phyloP scores from a whole-genome alignment of 2,113 vertebrate genomes.

The Rhea americana region DNA sequence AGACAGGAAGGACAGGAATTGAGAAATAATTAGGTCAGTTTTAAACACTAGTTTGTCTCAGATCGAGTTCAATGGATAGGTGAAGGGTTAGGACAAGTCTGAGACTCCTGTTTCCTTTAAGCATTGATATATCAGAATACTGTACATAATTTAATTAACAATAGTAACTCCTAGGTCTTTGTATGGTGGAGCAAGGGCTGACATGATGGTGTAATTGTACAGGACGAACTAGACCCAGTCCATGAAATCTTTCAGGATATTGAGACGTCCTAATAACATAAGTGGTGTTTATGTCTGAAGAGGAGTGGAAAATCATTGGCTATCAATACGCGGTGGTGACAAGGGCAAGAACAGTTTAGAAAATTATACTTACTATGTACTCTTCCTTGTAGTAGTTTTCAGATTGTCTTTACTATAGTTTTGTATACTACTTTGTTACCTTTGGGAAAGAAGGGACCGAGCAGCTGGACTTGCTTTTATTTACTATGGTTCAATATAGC shows the following conservation, averaged over 20 bases:
- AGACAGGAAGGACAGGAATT: constrained; percentile 19
- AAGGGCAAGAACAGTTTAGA: neutral
- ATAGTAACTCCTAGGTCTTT: neutral
- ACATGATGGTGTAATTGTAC: neutral
- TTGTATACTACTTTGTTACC: neutral
- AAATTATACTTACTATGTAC: neutral
- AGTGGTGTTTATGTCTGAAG: neutral
- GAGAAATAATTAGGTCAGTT: constrained; percentile 35
- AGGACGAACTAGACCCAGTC: neutral
- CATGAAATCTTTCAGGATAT: neutral
- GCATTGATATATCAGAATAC: neutral
- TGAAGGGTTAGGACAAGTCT: neutral
- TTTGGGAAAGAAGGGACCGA: neutral
- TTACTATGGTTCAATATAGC: neutral
- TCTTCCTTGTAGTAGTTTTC: neutral
- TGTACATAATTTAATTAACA: neutral
- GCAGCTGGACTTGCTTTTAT: neutral
- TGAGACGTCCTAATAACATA: neutral
- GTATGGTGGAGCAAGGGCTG: neutral
- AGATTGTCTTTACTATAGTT: neutral
- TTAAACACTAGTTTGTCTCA: neutral
- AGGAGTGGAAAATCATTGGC: neutral
- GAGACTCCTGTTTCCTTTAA: neutral
- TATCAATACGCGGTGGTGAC: neutral
- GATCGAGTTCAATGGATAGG: neutral